These are phyloP conservation scores for Brachynemurus nebulosus DNA, from an alignment of 2,888 invertebrate genomes.

Conservation along the genomic window DNA sequence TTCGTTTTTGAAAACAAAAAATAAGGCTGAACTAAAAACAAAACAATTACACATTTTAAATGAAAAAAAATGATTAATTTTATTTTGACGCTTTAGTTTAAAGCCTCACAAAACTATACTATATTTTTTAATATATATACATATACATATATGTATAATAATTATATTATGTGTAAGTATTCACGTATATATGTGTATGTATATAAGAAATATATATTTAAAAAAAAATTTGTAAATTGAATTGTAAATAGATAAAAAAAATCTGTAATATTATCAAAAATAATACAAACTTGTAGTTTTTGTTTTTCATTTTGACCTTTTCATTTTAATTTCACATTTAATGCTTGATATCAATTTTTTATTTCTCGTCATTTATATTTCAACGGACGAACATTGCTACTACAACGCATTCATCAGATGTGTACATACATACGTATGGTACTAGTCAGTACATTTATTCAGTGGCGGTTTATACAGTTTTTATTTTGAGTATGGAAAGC, in stretches of 20 bases:
- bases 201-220: conserved; percentile 2
- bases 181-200: not conserved
- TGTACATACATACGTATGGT: too few relatives aligned
- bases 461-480: too few relatives aligned
- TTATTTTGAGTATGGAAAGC: too few relatives aligned
- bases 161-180: not conserved
- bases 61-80: too few relatives aligned
- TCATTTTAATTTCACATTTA: conserved; percentile 5
- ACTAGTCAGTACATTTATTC: too few relatives aligned
- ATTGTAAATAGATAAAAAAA: conserved; percentile 3
- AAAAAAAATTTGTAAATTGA: conserved; percentile 2
- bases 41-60: too few relatives aligned
- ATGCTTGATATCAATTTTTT: not conserved
- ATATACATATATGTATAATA: conserved; percentile 1
- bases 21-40: too few relatives aligned
- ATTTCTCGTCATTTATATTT: too few relatives aligned
- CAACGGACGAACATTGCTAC: too few relatives aligned
- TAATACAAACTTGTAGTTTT: conserved; percentile 11
- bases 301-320: conserved; percentile 11
- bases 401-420: too few relatives aligned
- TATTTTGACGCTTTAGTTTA: not conserved
- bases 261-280: conserved; percentile 11
- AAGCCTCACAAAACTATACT: not conserved
- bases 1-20: too few relatives aligned
- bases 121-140: not conserved